Evolutionary conservation across 2,113 vertebrate genomes (phyloP).

Genomic region (Catharus minimus): DNA sequence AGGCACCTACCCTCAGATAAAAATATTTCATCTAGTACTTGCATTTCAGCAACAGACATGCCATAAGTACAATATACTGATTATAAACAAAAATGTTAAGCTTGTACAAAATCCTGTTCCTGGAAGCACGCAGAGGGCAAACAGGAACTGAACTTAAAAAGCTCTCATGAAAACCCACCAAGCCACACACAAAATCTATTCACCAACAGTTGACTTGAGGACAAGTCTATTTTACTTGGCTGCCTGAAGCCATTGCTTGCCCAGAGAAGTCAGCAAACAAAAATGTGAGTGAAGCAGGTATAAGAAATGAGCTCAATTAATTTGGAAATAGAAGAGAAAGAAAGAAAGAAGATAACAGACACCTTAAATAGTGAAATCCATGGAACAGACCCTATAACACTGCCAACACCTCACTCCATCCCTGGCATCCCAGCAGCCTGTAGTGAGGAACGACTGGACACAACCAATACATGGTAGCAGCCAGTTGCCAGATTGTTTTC

Average conservation of each 20-base stretch:
- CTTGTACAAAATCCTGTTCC: not conserved
- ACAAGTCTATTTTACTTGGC: conserved; percentile 55
- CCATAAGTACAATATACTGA: not conserved
- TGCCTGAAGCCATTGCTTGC: conserved; percentile 3
- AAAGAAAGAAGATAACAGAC: not conserved
- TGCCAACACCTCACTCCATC: not conserved
- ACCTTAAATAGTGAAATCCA: not conserved
- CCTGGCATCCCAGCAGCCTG: not conserved
- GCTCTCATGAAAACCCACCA: not conserved
- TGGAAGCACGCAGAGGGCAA: conserved; percentile 30
- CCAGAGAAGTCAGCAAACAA: conserved; percentile 12
- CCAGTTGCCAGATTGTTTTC: not conserved
- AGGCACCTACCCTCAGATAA: not conserved
- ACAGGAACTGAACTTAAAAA: conserved; percentile 36
- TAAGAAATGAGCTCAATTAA: not conserved
- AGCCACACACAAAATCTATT: conserved; percentile 40
- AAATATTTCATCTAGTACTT: not conserved
- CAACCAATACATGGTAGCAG: not conserved
- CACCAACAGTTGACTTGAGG: conserved; percentile 19
- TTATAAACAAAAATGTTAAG: not conserved
- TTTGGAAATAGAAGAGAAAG: not conserved
- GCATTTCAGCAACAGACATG: not conserved
- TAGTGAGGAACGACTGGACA: not conserved
- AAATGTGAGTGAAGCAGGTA: conserved; percentile 1
- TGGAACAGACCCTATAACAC: not conserved